These are phyloP conservation scores for Drosophila dives DNA, from an alignment of 2,888 invertebrate species.

Conservation along the genomic window DNA sequence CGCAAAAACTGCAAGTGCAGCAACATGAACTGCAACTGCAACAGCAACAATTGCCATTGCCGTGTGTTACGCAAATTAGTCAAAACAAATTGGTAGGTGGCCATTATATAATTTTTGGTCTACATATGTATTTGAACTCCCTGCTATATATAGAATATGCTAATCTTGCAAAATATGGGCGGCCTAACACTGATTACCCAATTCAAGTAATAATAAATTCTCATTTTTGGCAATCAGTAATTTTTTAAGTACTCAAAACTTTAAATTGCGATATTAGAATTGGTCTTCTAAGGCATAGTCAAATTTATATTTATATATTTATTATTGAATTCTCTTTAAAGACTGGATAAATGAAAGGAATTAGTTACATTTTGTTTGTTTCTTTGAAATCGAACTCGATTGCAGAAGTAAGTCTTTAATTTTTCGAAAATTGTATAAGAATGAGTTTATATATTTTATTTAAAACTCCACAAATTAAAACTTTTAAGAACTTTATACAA, in stretches of 20 bases:
- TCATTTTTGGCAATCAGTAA: neutral
- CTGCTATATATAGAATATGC: neutral
- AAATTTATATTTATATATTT: too few relatives aligned
- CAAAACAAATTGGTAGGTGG: slow-evolving; percentile 76
- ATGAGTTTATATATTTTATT: neutral
- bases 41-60: slow-evolving; percentile 61
- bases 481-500: neutral
- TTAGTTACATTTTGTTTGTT: too few relatives aligned
- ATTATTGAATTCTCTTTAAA: neutral
- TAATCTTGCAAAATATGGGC: neutral
- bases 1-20: slow-evolving; percentile 46
- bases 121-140: slow-evolving; percentile 19
- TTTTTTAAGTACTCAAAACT: neutral
- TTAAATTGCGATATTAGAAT: neutral
- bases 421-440: neutral
- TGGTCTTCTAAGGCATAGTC: too few relatives aligned
- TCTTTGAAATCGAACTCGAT: neutral
- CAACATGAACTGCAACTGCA: slow-evolving; percentile 39
- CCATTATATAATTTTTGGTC: slow-evolving; percentile 46
- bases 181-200: neutral
- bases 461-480: neutral
- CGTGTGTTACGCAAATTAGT: slow-evolving; percentile 66
- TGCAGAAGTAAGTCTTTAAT: neutral
- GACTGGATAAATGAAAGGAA: neutral
- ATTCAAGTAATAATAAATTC: slow-evolving; percentile 12